Evolutionary conservation across 1,140 invertebrate genomes (phyloP).

Genomic region (Epicauta chinensis): DNA sequence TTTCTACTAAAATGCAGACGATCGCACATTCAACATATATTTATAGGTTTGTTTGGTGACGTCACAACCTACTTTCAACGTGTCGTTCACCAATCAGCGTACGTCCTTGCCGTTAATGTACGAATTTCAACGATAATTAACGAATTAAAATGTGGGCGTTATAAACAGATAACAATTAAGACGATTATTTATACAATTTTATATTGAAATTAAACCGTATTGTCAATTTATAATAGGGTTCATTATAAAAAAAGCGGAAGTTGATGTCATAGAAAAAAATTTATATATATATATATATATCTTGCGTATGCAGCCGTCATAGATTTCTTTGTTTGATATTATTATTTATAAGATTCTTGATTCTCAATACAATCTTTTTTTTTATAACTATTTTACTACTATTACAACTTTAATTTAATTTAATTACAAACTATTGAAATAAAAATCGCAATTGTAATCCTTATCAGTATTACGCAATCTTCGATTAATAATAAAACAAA

Average conservation of each 20-base stretch:
- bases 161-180: slow-evolving; percentile 24
- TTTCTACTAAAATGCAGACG: slow-evolving; percentile 34
- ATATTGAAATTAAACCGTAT: too few relatives aligned
- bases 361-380: too few relatives aligned
- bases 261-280: slow-evolving; percentile 31
- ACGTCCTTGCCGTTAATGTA: slow-evolving; percentile 36
- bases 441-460: neutral
- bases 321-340: slow-evolving; percentile 35
- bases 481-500: neutral
- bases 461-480: neutral
- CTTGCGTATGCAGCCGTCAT: slow-evolving; percentile 35
- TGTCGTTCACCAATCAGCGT: slow-evolving; percentile 39
- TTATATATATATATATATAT: too few relatives aligned
- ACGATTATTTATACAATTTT: slow-evolving; percentile 20
- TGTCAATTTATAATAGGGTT: too few relatives aligned
- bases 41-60: slow-evolving; percentile 39
- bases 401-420: too few relatives aligned
- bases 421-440: too few relatives aligned
- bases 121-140: too few relatives aligned
- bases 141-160: slow-evolving; percentile 23
- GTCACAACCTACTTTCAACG: slow-evolving; percentile 45
- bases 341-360: too few relatives aligned
- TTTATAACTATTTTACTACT: too few relatives aligned
- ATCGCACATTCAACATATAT: slow-evolving; percentile 28
- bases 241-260: slow-evolving; percentile 29